Evolutionary conservation across 2,888 invertebrate genomes (phyloP).

Genomic region (Eristalinus aeneus): DNA sequence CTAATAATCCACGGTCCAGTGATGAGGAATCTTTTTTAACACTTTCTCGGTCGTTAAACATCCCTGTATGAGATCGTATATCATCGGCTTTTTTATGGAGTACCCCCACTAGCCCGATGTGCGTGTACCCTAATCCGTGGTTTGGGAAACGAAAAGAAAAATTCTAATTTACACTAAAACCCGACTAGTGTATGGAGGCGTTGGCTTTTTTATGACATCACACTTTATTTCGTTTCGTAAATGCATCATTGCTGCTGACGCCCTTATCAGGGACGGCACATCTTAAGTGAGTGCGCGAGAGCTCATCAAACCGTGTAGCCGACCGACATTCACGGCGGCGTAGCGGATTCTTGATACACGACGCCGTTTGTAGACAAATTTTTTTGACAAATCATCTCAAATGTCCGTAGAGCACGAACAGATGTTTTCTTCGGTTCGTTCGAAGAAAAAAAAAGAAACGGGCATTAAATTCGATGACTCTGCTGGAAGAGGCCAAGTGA

Average conservation of each 20-base stretch:
- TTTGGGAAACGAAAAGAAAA: conserved; percentile 19
- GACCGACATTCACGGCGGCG: conserved; percentile 13
- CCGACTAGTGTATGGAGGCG: conserved; percentile 36
- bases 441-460: neutral
- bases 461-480: conserved; percentile 62
- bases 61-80: conserved; percentile 61
- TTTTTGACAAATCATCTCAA: conserved; percentile 60
- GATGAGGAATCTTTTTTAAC: conserved; percentile 65
- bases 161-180: conserved; percentile 56
- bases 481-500: conserved; percentile 2
- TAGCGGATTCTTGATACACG: conserved; percentile 34
- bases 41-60: conserved; percentile 69
- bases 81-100: conserved; percentile 50
- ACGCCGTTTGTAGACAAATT: conserved; percentile 53
- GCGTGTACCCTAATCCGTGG: conserved; percentile 19
- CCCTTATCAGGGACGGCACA: conserved; percentile 52
- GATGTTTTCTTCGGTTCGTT: conserved; percentile 44
- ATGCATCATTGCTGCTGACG: conserved; percentile 38
- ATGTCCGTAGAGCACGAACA: conserved; percentile 35
- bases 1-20: conserved; percentile 64
- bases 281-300: conserved; percentile 34
- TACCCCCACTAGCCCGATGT: conserved; percentile 9
- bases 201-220: conserved; percentile 65
- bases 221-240: conserved; percentile 62
- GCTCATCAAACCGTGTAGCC: conserved; percentile 44